Percentiles rank a stretch among this genome's conserved stretches.
phyloP scores from a whole-genome alignment of 1,140 invertebrate genomes.

The Drosophila funebris region DNA sequence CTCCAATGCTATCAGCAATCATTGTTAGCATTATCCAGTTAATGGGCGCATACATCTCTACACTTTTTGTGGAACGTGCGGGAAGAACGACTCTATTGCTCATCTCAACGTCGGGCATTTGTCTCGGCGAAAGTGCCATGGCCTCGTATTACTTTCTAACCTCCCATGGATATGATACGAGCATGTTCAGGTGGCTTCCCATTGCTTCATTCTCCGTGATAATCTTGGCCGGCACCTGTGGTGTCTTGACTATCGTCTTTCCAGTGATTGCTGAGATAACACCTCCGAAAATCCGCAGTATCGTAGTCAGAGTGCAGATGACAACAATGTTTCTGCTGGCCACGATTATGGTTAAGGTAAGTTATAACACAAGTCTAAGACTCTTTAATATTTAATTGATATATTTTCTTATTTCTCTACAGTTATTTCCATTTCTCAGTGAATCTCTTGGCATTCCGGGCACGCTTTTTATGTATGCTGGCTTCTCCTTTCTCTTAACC shows the following conservation, averaged over 20 bases:
- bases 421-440: slow-evolving; percentile 4
- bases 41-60: slow-evolving; percentile 83
- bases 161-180: slow-evolving; percentile 34
- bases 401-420: neutral
- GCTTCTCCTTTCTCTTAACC: neutral
- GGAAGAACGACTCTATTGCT: slow-evolving; percentile 72
- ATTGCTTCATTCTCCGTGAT: slow-evolving; percentile 45
- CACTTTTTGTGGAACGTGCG: slow-evolving; percentile 84
- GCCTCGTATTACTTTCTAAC: slow-evolving; percentile 30
- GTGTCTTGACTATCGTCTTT: slow-evolving; percentile 27
- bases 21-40: slow-evolving; percentile 87
- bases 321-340: neutral
- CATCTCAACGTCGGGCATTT: slow-evolving; percentile 39
- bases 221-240: slow-evolving; percentile 43
- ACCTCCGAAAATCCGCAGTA: slow-evolving; percentile 9
- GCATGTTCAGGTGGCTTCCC: slow-evolving; percentile 42
- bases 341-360: slow-evolving; percentile 4
- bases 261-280: slow-evolving; percentile 3
- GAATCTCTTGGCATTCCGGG: neutral
- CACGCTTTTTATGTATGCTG: neutral
- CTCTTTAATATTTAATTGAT: neutral
- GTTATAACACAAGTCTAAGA: neutral
- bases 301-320: slow-evolving; percentile 1
- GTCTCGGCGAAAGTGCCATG: slow-evolving; percentile 26
- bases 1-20: slow-evolving; percentile 88